These are phyloP conservation scores for Nematolebias whitei DNA, from an alignment of 2,113 vertebrate species.

Conservation along the genomic window DNA sequence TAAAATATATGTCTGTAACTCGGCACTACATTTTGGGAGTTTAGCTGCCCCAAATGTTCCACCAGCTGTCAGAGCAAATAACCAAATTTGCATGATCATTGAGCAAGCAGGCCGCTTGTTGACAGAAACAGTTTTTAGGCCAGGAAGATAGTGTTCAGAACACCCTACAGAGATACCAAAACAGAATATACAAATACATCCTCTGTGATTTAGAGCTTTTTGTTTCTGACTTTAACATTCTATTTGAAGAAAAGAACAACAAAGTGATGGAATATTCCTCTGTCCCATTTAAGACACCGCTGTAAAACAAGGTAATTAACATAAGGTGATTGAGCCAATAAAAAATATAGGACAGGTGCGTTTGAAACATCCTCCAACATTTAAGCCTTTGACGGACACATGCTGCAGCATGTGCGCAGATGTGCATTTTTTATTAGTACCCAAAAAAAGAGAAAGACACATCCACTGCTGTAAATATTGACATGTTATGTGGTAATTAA, in stretches of 20 bases:
- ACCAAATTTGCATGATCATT: conserved; percentile 6
- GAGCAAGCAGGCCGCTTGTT: conserved; percentile 20
- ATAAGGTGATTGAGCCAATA: background rate
- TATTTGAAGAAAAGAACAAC: background rate
- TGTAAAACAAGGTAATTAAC: background rate
- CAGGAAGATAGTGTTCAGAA: conserved; percentile 7
- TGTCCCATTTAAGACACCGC: background rate
- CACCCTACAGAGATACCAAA: conserved; percentile 2
- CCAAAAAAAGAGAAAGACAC: background rate
- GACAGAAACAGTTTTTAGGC: conserved; percentile 25
- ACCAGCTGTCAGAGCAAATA: conserved; percentile 13
- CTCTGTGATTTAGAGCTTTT: background rate
- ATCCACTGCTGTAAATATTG: conserved; percentile 1
- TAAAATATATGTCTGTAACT: conserved; percentile 8
- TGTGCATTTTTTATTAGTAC: background rate
- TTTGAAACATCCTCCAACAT: background rate
- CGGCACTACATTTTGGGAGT: conserved; percentile 2
- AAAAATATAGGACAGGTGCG: conserved; percentile 11
- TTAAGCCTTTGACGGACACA: background rate
- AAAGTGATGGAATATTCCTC: background rate
- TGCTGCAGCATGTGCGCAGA: background rate
- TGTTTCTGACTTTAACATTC: conserved; percentile 1
- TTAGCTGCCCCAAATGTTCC: conserved; percentile 11
- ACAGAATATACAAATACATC: conserved; percentile 2
- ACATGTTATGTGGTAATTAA: conserved; percentile 9